Evolutionary conservation across 2,113 vertebrate species (phyloP), one percentile per base, ranked within the genome.

Genomic region (Paradoxurus hermaphroditus): DNA sequence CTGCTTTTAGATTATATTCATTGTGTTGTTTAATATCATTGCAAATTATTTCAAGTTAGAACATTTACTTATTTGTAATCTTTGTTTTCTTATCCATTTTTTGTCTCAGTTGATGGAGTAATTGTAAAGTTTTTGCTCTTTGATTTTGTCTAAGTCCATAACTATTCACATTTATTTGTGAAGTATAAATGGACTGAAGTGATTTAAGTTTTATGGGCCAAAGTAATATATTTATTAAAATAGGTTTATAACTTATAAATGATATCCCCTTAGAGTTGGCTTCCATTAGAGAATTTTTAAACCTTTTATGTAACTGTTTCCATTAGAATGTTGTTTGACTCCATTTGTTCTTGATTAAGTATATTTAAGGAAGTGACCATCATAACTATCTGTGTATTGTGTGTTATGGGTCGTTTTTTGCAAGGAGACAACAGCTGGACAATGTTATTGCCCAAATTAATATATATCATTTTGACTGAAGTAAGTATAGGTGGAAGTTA

Each of bases 61-160:
- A 73, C 34, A 97, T 90, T 73, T 95, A 86, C 96, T 97, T 95
- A 96, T 97, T 97, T 97, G 88, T 91, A 78, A 95, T n/a, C 82
- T 96, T 96, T 87, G 72, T 18, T 93, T 98, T 97, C 83, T 96
- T 96, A 86, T 96, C 90, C 90, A 84, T 93, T 92, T 82, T 75
- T 87, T 91, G 23, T 98, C 68, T 97, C 94, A 73, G 59, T 56
- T 95, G 59, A 97, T 97, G 31, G 73, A 88, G 77, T 97, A 94
- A 94, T 86, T 70, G 2, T 1, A 44, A 75, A 97, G 13, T 56
- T 86, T 19, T 92, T 96, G 34, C 65, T 95, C 81, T 97, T 97
- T 98, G 36, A 95, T 93, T 97, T 96, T 1, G 0, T 95, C 97
- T 95, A 63, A 34, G 13, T 65, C 5, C 86, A 95, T 97, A 67